Conservation (phyloP, 1,140 invertebrate genomes). For the Leptinotarsa lineolata region DNA sequence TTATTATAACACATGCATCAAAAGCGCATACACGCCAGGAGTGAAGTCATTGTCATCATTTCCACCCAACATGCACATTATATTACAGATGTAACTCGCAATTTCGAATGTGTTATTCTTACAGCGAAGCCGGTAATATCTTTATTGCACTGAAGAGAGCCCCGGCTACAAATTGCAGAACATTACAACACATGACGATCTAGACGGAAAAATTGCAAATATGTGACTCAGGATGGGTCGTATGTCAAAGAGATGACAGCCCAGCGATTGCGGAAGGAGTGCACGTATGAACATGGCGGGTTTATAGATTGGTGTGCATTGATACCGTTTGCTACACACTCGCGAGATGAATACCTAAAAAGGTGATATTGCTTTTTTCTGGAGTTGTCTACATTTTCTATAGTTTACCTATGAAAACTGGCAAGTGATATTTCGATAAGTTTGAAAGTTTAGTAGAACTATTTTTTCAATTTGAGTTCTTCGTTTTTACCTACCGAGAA, state of each 20-base stretch:
- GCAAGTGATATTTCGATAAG: not conserved
- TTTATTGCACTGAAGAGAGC: slow-evolving; percentile 44
- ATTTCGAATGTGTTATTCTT: slow-evolving; percentile 36
- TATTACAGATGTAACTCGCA: slow-evolving; percentile 28
- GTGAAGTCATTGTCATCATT: slow-evolving; percentile 5
- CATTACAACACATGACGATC: slow-evolving; percentile 45
- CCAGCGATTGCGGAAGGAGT: slow-evolving; percentile 17
- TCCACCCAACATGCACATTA: slow-evolving; percentile 5
- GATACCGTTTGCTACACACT: slow-evolving; percentile 13
- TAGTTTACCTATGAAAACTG: not conserved
- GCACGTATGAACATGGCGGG: slow-evolving; percentile 21
- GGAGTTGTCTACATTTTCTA: not conserved
- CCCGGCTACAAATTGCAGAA: slow-evolving; percentile 43
- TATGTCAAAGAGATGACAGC: slow-evolving; percentile 40
- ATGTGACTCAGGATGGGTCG: slow-evolving; percentile 39
- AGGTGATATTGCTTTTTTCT: slow-evolving; percentile 4
- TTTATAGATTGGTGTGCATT: slow-evolving; percentile 26
- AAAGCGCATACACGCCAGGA: slow-evolving; percentile 10
- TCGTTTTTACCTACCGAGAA: too few species aligned
- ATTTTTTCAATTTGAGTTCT: too few species aligned
- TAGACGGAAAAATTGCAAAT: slow-evolving; percentile 48
- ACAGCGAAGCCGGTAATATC: slow-evolving; percentile 41
- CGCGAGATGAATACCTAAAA: slow-evolving; percentile 9
- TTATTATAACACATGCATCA: slow-evolving; percentile 5
- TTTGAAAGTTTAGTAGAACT: too few species aligned